A percentile compares a stretch with the other conserved stretches of the same genome.
phyloP scores from a whole-genome alignment of 2,797 vertebrate species.

The Scarus forsteni region DNA sequence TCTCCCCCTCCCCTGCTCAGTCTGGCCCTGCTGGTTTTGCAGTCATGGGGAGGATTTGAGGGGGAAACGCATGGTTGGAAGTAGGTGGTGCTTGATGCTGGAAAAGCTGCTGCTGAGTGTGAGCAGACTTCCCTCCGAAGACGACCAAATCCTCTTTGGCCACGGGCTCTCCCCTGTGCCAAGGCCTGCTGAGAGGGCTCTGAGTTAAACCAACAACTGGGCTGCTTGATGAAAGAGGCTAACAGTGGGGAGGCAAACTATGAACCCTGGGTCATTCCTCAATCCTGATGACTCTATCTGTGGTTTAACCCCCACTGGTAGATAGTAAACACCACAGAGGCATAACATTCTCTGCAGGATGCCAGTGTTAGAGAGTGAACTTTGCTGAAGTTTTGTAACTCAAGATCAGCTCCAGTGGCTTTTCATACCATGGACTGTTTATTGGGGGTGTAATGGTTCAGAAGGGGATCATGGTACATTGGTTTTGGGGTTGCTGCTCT shows the following conservation, averaged over 20 bases:
- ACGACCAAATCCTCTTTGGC: conserved; percentile 73
- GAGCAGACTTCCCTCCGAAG: conserved; percentile 67
- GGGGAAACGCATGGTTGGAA: conserved; percentile 64
- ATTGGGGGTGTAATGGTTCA: no score
- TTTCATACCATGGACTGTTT: neutral
- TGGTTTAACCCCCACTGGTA: conserved; percentile 70
- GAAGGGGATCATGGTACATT: no score
- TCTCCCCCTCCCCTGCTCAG: conserved; percentile 26
- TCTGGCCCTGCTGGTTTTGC: conserved; percentile 55
- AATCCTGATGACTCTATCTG: conserved; percentile 78
- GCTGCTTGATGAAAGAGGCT: conserved; percentile 78
- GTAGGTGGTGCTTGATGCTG: conserved; percentile 70
- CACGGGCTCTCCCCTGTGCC: conserved; percentile 64
- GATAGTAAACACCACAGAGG: conserved; percentile 49
- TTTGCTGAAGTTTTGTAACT: conserved; percentile 2
- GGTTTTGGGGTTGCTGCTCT: no score
- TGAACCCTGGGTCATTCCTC: conserved; percentile 68
- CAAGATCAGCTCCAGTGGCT: conserved; percentile 46
- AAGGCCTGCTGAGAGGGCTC: conserved; percentile 79
- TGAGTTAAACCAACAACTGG: conserved; percentile 84
- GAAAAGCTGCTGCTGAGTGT: conserved; percentile 62
- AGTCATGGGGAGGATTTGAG: conserved; percentile 58
- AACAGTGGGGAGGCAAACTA: conserved; percentile 55
- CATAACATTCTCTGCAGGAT: conserved; percentile 53
- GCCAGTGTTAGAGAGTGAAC: conserved; percentile 49